Evolutionary conservation across 2,888 invertebrate species (phyloP), one percentile per base, ranked within the genome.

Genomic region (Phyllotreta cruciferae): DNA sequence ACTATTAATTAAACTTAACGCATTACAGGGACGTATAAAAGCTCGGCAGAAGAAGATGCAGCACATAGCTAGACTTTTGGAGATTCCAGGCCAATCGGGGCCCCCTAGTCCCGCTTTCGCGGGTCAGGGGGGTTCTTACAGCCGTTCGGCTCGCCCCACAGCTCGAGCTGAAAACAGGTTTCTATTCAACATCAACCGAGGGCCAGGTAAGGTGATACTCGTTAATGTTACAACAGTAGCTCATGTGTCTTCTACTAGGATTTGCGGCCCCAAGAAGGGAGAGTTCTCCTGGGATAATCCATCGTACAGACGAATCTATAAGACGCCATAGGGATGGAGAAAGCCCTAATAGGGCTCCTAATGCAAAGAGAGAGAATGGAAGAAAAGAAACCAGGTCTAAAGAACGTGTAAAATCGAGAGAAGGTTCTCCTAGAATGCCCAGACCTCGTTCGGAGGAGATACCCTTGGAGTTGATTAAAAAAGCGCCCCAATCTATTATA

Each of bases 11-110:
- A n/a, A n/a, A n/a, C n/a, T n/a, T n/a, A n/a, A n/a, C 11, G 1
- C 37, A 11, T 74, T 74, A 4, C 76, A 93, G 87, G 96, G 96
- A 35, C 87, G 96, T 38, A 90, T 93, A 75, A 96, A 95, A 82
- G 96, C 98, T 0, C 88, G 98, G 0, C 96, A 97, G 77, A 93
- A 95, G 82, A 98, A 98, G 82, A 94, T 98, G 92, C 92, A 92
- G 76, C 93, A 96, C 81, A 98, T 98, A 60, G 97, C 96, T 0
- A 89, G 92, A 38, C 83, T 98, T 7, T 83, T 99, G 13, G 97
- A 98, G 78, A 90, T 96, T 69, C 89, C 91, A 0, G 87, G 87
- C 0, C 84, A 86, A 74, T 79, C 81, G 0, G 82, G 82, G 0
- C 81, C 81, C 6, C 80, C 80, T 2, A 80, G 83, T n/a, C 80